A percentile compares a stretch with the other conserved stretches of the same genome.
Evolutionary conservation across 2,888 invertebrate genomes (phyloP).

Genomic region (Temnothorax unifasciatus): DNA sequence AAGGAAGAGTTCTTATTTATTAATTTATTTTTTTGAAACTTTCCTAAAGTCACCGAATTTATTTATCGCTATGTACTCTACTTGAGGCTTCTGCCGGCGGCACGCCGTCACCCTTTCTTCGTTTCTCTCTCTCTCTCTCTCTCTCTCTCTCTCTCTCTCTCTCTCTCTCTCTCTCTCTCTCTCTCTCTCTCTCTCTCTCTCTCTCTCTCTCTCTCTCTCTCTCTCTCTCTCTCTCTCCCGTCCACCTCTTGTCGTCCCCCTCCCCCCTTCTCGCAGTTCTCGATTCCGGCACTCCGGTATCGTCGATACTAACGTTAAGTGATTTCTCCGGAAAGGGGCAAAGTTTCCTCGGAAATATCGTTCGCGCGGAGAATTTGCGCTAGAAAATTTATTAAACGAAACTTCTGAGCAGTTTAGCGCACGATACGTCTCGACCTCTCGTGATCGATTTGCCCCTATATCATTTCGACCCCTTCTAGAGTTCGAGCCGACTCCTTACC

Average conservation of each 20-base stretch:
- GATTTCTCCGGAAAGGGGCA: constrained; percentile 63
- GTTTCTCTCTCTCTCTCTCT: too few relatives aligned
- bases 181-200: too few relatives aligned
- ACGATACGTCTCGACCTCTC: constrained; percentile 60
- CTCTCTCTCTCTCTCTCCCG: neutral
- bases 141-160: too few relatives aligned
- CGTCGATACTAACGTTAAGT: constrained; percentile 72
- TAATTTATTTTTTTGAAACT: neutral
- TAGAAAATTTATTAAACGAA: constrained; percentile 75
- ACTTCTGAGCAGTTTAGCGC: constrained; percentile 75
- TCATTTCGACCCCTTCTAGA: constrained; percentile 4
- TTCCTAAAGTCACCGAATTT: neutral
- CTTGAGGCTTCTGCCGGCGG: constrained; percentile 3
- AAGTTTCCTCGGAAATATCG: constrained; percentile 65
- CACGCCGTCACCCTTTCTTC: neutral
- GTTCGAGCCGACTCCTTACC: constrained; percentile 15
- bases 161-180: neutral
- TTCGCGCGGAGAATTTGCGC: constrained; percentile 55
- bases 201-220: too few relatives aligned
- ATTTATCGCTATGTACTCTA: constrained; percentile 23
- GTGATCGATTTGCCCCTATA: constrained; percentile 31
- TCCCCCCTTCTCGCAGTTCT: neutral
- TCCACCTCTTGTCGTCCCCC: neutral
- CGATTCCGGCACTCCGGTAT: constrained; percentile 38
- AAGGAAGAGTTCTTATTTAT: constrained; percentile 5